Evolutionary conservation across 2,888 invertebrate genomes (phyloP).

Genomic region (Scaptomyza flava): DNA sequence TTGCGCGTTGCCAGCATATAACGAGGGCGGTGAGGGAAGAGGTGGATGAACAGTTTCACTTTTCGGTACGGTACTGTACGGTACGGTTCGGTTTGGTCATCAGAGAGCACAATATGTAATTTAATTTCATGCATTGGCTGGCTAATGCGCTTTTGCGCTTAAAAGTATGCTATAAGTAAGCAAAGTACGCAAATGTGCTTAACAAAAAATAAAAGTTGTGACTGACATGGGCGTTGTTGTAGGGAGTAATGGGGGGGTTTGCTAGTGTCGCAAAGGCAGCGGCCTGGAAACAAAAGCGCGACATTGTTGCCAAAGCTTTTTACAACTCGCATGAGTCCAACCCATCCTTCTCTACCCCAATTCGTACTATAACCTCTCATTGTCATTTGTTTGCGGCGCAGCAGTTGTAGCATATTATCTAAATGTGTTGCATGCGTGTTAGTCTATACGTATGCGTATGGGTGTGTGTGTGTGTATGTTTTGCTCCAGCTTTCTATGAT

Average conservation of each 20-base stretch:
- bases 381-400: constrained; percentile 76
- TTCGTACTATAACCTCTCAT: constrained; percentile 23
- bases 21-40: background rate
- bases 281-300: constrained; percentile 79
- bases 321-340: constrained; percentile 73
- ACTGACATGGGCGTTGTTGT: constrained; percentile 12
- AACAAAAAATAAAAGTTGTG: constrained; percentile 65
- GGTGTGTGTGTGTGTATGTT: constrained; percentile 42
- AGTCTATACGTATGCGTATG: constrained; percentile 31
- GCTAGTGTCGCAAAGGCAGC: constrained; percentile 61
- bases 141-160: constrained; percentile 77
- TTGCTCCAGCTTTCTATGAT: constrained; percentile 69
- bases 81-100: constrained; percentile 26
- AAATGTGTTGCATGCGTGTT: constrained; percentile 77
- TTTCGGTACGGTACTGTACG: background rate
- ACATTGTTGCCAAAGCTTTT: constrained; percentile 80
- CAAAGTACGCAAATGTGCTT: constrained; percentile 77
- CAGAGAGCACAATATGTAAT: constrained; percentile 61
- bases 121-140: constrained; percentile 81
- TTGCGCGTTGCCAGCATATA: constrained; percentile 31
- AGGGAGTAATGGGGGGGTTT: background rate
- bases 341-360: background rate
- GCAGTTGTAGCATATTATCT: constrained; percentile 81
- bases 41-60: too few relatives aligned
- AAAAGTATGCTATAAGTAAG: constrained; percentile 76